Evolutionary conservation across 2,888 invertebrate species (phyloP).

Genomic region (Osedax fenrisi): DNA sequence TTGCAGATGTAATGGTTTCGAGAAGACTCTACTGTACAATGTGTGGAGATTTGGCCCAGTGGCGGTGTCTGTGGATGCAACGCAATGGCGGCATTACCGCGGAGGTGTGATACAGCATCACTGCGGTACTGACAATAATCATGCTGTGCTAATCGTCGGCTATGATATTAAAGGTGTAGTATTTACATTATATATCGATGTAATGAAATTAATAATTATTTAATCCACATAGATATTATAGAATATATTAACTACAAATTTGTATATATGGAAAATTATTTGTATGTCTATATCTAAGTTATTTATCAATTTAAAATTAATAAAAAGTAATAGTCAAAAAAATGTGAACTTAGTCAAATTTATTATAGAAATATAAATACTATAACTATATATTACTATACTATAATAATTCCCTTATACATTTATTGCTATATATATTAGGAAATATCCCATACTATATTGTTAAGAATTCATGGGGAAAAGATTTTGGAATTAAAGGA

Average conservation of each 20-base stretch:
- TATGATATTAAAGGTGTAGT: conserved; percentile 60
- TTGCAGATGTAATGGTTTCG: too few species aligned
- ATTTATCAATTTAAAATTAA: too few species aligned
- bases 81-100: conserved; percentile 73
- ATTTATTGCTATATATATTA: conserved; percentile 31
- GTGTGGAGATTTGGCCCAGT: conserved; percentile 68
- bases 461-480: conserved; percentile 73
- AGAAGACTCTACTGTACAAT: too few species aligned
- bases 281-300: too few species aligned
- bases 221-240: not conserved
- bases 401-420: not conserved
- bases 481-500: conserved; percentile 63
- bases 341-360: too few species aligned
- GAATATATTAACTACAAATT: not conserved
- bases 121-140: conserved; percentile 63
- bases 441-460: conserved; percentile 64
- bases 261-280: not conserved
- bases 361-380: too few species aligned
- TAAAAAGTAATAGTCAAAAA: too few species aligned
- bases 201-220: not conserved
- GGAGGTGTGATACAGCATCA: conserved; percentile 72
- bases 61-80: conserved; percentile 68
- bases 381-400: not conserved
- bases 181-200: not conserved
- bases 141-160: conserved; percentile 71